These are phyloP conservation scores for Typhlichthys subterraneus DNA, from an alignment of 2,797 vertebrate genomes.

Conservation along the genomic window DNA sequence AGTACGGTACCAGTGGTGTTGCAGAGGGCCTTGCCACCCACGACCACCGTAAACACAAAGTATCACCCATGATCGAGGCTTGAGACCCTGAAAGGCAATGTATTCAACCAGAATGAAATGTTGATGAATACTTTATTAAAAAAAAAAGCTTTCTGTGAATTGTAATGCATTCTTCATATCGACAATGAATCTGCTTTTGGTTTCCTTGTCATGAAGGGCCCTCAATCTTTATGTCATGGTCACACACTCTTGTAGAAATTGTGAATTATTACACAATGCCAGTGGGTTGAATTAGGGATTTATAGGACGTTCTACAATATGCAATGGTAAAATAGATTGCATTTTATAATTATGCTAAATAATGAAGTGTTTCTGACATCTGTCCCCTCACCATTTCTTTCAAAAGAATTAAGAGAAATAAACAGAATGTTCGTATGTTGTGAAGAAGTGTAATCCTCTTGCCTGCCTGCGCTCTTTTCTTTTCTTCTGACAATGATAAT, in stretches of 20 bases:
- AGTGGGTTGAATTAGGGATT: slow-evolving; percentile 58
- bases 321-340: slow-evolving; percentile 53
- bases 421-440: slow-evolving; percentile 78
- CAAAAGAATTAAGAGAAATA: slow-evolving; percentile 79
- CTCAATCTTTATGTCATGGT: slow-evolving; percentile 42
- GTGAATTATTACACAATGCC: slow-evolving; percentile 48
- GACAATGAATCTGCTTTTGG: slow-evolving; percentile 51
- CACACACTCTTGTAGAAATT: slow-evolving; percentile 53
- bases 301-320: slow-evolving; percentile 59
- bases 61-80: no score
- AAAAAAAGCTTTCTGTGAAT: slow-evolving; percentile 51
- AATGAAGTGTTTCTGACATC: slow-evolving; percentile 81
- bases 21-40: no score
- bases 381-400: slow-evolving; percentile 78
- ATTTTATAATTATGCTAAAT: slow-evolving; percentile 77
- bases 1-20: no score
- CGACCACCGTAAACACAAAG: no score
- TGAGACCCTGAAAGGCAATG: no score
- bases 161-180: slow-evolving; percentile 39
- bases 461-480: slow-evolving; percentile 78
- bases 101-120: no score
- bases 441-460: slow-evolving; percentile 82
- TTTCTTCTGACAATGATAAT: slow-evolving; percentile 81
- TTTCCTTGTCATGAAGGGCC: slow-evolving; percentile 51
- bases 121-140: neutral